phyloP scores from a whole-genome alignment of 2,113 vertebrate genomes.

The Ctenodactylus gundi region DNA sequence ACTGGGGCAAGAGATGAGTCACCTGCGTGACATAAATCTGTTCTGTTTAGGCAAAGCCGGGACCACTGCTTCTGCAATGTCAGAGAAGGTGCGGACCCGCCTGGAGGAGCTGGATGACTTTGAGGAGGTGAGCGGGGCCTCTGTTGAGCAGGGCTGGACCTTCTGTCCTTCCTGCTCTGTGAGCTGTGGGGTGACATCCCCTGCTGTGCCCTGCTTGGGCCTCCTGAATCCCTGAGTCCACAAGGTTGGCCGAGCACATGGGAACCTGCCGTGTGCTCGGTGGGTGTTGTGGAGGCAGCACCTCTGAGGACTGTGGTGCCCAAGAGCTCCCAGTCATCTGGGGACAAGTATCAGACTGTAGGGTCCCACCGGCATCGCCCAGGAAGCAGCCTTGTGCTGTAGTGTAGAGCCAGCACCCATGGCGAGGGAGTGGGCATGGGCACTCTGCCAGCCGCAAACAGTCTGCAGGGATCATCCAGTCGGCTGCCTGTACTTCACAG shows the following conservation, averaged over 20 bases:
- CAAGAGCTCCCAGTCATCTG: neutral
- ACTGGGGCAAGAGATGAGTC: neutral
- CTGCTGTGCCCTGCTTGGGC: rapidly evolving
- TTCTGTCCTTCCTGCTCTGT: neutral
- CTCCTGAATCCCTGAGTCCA: neutral
- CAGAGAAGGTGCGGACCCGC: slow-evolving; percentile 96
- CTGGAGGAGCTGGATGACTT: slow-evolving; percentile 97
- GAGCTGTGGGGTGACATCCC: rapidly evolving
- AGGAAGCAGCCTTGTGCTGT: neutral
- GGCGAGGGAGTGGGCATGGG: rapidly evolving
- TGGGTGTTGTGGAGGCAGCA: neutral
- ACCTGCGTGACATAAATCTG: neutral
- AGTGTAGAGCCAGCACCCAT: too few species aligned
- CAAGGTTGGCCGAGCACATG: neutral
- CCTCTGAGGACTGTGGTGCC: neutral
- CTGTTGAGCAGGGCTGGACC: too few species aligned
- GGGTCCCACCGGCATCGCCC: neutral
- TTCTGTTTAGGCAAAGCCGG: slow-evolving; percentile 86
- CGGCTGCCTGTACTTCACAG: neutral
- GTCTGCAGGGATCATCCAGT: neutral
- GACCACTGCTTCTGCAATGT: slow-evolving; percentile 90
- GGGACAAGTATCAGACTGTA: neutral
- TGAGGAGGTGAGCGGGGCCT: slow-evolving; percentile 89
- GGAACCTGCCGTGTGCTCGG: neutral
- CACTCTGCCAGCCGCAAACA: neutral